Base-by-base conservation (phyloP, 2,113 vertebrate genomes). In the Athene noctua region DNA sequence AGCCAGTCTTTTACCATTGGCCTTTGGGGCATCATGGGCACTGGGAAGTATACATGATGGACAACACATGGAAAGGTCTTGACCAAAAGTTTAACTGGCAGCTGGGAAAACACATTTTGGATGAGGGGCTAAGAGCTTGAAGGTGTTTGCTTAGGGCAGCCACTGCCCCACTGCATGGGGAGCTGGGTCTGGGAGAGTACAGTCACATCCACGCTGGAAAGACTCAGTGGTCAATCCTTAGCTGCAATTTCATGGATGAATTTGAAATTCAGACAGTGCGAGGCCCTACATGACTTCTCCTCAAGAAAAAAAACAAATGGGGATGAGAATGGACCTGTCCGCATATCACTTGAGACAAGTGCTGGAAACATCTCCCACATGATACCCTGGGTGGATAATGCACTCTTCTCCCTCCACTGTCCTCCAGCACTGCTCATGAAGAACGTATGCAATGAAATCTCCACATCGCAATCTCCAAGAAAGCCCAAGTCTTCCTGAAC, bases 361-460 rank as follows among this genome's bases (percentile, higher is more conserved):
- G 30, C 61, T 79, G 61, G 32, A 91, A 57, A 49, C 27, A 42
- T 59, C 42, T 82, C 10, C 73, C 49, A 68, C 42, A 7, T 52
- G 23, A 58, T 67, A 15, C 25, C 32, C 11, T 42, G 44, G 23
- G 14, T 15, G 34, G 42, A 34, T 32, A 63, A 77, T 0, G 3
- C 4, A 2, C 36, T 57, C 7, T 57, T 7, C 49, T 87, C 40
- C 21, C 30, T 49, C 11, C 55, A 5, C n/a, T n/a, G 42, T 27
- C 51, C 68, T 57, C 70, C 66, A 75, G 47, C 0, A 0, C 38
- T 51, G 30, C 66, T 82, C 61, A 27, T 55, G 32, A 82, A 73
- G 29, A 83, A 79, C 0, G 0, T 0, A 0, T 4, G n/a, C 4
- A 3, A 73, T 29, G 63, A 70, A 70, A 73, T 46, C 42, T 71